These are phyloP conservation scores for Euwallacea similis DNA, from an alignment of 1,140 invertebrate genomes.

Conservation along the genomic window DNA sequence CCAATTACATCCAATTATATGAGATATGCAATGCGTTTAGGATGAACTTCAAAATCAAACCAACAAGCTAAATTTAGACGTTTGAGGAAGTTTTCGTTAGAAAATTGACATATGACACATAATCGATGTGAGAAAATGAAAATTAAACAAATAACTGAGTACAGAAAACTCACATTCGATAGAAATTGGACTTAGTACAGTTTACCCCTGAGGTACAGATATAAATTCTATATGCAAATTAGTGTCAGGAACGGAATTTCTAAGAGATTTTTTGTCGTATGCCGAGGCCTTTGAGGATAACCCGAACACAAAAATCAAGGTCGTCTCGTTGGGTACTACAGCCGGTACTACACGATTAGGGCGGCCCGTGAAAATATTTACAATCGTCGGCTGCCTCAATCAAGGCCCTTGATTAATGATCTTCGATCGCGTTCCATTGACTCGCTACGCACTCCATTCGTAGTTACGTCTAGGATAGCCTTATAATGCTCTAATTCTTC, in stretches of 20 bases:
- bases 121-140: neutral
- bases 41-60: no score
- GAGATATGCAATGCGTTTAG: no score
- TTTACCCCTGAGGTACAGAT: no score
- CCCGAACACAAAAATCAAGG: constrained; percentile 17
- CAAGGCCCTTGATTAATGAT: constrained; percentile 33
- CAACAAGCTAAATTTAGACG: no score
- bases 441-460: neutral
- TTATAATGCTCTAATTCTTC: no score
- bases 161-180: no score
- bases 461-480: no score
- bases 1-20: no score
- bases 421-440: constrained; percentile 16
- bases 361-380: constrained; percentile 38
- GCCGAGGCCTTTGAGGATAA: neutral
- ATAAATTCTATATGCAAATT: neutral
- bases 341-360: constrained; percentile 29
- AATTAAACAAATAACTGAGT: neutral
- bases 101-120: no score
- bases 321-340: constrained; percentile 4
- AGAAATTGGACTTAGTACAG: no score
- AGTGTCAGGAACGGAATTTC: neutral
- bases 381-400: constrained; percentile 28
- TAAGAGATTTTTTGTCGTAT: constrained; percentile 1
- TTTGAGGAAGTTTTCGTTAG: no score